Evolutionary conservation across 2,888 invertebrate species (phyloP).

Genomic region (Drosophila putrida): DNA sequence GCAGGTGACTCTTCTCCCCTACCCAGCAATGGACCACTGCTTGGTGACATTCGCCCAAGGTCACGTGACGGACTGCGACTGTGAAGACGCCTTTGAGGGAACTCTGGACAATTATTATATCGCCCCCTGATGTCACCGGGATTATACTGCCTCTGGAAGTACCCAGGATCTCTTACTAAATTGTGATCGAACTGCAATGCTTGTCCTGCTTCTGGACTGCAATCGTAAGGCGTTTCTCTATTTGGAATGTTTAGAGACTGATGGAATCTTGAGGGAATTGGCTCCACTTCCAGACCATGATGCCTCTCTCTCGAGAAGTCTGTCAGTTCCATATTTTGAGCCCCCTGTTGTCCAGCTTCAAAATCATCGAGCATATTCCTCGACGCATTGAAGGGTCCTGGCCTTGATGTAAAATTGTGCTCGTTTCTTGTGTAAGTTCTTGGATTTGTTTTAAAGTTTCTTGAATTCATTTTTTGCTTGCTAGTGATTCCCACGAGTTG

Average conservation of each 20-base stretch:
- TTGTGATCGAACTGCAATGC: neutral
- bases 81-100: neutral
- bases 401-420: neutral
- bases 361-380: constrained; percentile 14
- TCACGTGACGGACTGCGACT: constrained; percentile 20
- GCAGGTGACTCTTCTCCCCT: neutral
- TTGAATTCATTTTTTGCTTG: constrained; percentile 32
- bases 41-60: constrained; percentile 1
- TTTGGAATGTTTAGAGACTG: neutral
- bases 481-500: constrained; percentile 48
- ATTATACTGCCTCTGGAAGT: neutral
- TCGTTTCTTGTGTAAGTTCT: neutral
- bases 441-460: constrained; percentile 25
- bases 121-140: neutral
- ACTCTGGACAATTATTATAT: neutral
- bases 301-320: neutral
- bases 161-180: neutral
- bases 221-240: no score
- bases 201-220: neutral
- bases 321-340: no score
- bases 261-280: neutral
- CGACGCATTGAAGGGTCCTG: neutral
- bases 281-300: neutral
- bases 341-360: no score
- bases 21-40: neutral